Base-by-base conservation (phyloP, 2,113 vertebrate species). In the Anolis carolinensis region DNA sequence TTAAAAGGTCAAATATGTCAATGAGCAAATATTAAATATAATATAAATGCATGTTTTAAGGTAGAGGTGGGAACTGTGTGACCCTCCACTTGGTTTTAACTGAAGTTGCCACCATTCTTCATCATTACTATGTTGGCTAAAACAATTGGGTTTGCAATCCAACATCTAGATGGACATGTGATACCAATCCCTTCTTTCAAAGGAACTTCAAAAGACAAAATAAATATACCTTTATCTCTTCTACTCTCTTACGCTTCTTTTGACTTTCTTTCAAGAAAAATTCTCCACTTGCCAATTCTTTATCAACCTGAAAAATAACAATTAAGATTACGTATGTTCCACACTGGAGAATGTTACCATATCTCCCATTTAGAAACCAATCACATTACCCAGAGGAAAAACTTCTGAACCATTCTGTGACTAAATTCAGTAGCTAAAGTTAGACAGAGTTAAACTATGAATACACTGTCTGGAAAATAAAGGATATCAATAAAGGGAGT, bases 241-340 rank as follows among this genome's bases (percentile, higher is more conserved):
- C 96, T 96, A 99, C 94, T 93, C 96, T 97, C 93, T 98, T 98
- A 82, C 96, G 97, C 86, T 95, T 97, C 92, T 98, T 99, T 89
- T 98, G 97, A 84, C 97, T 98, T 39, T 98, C 97, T 83, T 97
- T 97, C 86, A 99, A 91, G 94, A 99, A 99, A 93, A 98, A 99
- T 82, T 99, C 99, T 10, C 99, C 99, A 50, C 97, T 98, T 84
- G 98, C 97, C 93, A 99, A 93, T 93, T 99, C 98, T 91, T 96
- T 96, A 94, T 99, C 99, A 90, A 98, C 93, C 99, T 99, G 68
- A 8, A 78, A 85, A 72, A 83, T 81, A 77, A 44, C n/a, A 6
- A 16, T 14, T 84, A 90, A 2, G 83, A 85, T 79, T 27, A 90
- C 0, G 30, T n/a, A 92, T 72, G 4, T 80, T 80, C 36, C 25